Conservation (phyloP, 2,888 invertebrate genomes). For the Ophonus ardosiacus region DNA sequence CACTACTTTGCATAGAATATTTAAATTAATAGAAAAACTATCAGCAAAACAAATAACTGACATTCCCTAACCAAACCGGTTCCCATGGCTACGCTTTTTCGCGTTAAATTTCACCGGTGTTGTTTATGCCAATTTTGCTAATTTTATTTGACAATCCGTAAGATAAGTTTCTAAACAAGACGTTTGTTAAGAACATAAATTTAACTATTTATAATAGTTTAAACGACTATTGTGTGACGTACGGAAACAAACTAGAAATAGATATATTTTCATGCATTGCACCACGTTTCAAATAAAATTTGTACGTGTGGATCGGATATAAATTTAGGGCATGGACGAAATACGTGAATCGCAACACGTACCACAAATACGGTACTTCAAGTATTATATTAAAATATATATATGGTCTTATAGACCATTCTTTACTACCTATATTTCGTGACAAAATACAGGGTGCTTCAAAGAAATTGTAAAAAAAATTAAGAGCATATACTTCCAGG, state of each 20-base stretch:
- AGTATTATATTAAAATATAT: too few relatives aligned
- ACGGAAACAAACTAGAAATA: background rate
- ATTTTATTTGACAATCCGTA: slow-evolving; percentile 11
- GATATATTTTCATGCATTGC: background rate
- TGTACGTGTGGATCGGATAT: background rate
- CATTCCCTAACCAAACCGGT: slow-evolving; percentile 46
- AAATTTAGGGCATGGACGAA: background rate
- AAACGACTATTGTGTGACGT: background rate
- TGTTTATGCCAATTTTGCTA: slow-evolving; percentile 31
- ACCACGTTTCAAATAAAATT: background rate
- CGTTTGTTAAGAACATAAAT: background rate
- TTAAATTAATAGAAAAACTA: slow-evolving; percentile 44
- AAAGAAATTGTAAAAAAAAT: too few relatives aligned
- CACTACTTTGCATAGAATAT: slow-evolving; percentile 43
- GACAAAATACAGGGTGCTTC: too few relatives aligned
- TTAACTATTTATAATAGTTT: slow-evolving; percentile 1
- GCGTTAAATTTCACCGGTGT: slow-evolving; percentile 4
- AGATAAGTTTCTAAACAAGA: slow-evolving; percentile 19
- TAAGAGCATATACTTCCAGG: too few relatives aligned
- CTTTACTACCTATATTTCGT: too few relatives aligned
- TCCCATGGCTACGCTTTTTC: background rate
- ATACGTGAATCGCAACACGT: background rate
- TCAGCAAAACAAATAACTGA: slow-evolving; percentile 47
- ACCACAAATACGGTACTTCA: background rate
- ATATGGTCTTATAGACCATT: too few relatives aligned